Conservation (phyloP, 2,888 invertebrate species). For the Axea sp. region DNA sequence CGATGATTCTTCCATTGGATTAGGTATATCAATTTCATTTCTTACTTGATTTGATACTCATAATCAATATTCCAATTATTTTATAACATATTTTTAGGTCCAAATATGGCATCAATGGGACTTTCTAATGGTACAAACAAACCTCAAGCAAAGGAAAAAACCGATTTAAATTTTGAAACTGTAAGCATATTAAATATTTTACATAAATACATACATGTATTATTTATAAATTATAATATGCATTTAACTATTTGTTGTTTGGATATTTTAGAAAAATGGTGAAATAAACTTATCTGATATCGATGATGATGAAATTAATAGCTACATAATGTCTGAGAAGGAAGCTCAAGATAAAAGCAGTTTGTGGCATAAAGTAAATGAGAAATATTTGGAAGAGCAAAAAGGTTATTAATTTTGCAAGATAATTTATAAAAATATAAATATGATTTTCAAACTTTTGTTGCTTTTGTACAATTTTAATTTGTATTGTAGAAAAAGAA, state of each 20-base stretch:
- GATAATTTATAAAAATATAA: no score
- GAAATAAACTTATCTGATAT: slow-evolving; percentile 87
- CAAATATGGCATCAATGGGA: slow-evolving; percentile 89
- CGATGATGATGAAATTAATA: slow-evolving; percentile 94
- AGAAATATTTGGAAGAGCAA: slow-evolving; percentile 90
- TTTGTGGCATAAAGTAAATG: slow-evolving; percentile 94
- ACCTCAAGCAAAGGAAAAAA: slow-evolving; percentile 41
- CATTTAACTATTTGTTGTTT: no score
- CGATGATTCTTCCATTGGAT: slow-evolving; percentile 67
- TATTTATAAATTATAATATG: no score
- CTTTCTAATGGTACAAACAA: slow-evolving; percentile 80
- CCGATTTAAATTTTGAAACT: slow-evolving; percentile 59
- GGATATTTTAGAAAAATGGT: slow-evolving; percentile 67
- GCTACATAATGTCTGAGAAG: slow-evolving; percentile 89
- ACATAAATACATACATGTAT: no score
- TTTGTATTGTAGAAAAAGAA: slow-evolving; percentile 85
- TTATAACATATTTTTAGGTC: slow-evolving; percentile 78
- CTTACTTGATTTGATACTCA: no score
- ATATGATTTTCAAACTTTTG: no score
- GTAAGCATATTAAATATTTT: no score
- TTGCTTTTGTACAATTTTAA: no score
- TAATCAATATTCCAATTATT: no score
- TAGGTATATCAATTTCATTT: slow-evolving; percentile 76
- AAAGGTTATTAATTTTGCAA: slow-evolving; percentile 84
- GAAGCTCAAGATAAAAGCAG: slow-evolving; percentile 90